Conservation (phyloP, 37 sponge, comb jelly and placozoan species). For the Agelas oroides region DNA sequence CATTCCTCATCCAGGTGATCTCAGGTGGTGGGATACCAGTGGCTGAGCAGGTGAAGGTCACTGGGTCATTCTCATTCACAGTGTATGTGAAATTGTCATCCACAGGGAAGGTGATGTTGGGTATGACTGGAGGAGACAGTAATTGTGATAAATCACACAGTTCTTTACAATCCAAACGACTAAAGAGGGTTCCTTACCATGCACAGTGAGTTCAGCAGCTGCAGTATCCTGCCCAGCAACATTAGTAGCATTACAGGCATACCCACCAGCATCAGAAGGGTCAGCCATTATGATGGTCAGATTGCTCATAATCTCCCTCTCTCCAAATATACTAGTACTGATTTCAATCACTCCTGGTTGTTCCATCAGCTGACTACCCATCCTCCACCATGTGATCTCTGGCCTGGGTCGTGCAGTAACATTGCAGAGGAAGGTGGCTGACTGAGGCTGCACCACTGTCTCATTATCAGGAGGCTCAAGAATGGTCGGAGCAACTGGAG, state of each 20-base stretch:
- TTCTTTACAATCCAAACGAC: no score
- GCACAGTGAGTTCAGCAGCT: slow-evolving; percentile 40
- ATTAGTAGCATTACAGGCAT: slow-evolving; percentile 57
- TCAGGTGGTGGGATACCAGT: slow-evolving; percentile 71
- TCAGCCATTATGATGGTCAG: background rate
- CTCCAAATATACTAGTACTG: no score
- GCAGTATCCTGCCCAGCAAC: slow-evolving; percentile 30
- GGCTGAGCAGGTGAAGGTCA: slow-evolving; percentile 63
- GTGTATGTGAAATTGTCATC: background rate
- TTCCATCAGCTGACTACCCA: background rate
- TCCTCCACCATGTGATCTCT: slow-evolving; percentile 63
- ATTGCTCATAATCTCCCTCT: no score
- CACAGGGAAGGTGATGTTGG: no score
- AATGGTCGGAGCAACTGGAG: background rate
- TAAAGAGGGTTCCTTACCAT: slow-evolving; percentile 56
- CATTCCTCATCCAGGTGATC: slow-evolving; percentile 41
- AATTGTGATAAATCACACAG: no score
- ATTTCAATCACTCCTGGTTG: no score
- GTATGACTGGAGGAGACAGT: no score
- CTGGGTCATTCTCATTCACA: slow-evolving; percentile 32
- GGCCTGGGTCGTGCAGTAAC: slow-evolving; percentile 60
- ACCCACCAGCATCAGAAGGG: slow-evolving; percentile 27
- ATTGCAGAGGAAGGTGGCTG: slow-evolving; percentile 37
- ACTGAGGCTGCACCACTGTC: slow-evolving; percentile 1
- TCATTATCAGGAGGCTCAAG: background rate